Evolutionary conservation across 2,113 vertebrate genomes (phyloP).

Genomic region (Tychaedon coryphoeus): DNA sequence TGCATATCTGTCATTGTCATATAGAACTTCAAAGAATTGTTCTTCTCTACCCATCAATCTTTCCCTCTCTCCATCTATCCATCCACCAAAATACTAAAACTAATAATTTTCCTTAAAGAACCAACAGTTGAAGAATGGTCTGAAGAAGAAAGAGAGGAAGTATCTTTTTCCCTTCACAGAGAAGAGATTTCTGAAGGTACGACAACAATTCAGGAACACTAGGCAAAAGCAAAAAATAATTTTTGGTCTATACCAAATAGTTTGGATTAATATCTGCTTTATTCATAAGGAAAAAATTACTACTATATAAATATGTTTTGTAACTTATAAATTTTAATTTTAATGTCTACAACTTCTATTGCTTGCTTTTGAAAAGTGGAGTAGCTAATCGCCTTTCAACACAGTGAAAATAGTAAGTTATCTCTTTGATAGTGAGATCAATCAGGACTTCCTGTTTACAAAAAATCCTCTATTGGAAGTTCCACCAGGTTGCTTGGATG

Average conservation of each 20-base stretch:
- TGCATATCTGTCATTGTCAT: not conserved
- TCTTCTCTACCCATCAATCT: not conserved
- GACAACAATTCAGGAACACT: not conserved
- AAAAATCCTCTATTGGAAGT: not conserved
- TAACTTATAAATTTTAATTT: not conserved
- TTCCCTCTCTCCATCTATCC: not conserved
- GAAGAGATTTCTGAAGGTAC: conserved; percentile 75
- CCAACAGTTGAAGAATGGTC: conserved; percentile 68
- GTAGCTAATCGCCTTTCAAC: not conserved
- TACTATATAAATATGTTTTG: not conserved
- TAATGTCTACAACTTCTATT: not conserved
- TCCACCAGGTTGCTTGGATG: not conserved
- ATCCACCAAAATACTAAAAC: not conserved
- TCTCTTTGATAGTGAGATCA: not conserved
- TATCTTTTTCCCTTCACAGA: conserved; percentile 67
- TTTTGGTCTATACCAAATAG: not conserved
- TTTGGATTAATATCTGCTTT: not conserved
- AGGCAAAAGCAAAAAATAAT: not conserved
- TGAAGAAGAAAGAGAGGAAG: conserved; percentile 69
- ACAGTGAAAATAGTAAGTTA: not conserved
- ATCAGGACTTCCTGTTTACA: not conserved
- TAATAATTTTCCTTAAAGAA: conserved; percentile 64
- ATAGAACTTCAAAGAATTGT: not conserved
- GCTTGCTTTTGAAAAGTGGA: not conserved
- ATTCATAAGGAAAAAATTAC: not conserved